Conservation (phyloP, 2,113 vertebrate genomes). For the Plecotus auritus region DNA sequence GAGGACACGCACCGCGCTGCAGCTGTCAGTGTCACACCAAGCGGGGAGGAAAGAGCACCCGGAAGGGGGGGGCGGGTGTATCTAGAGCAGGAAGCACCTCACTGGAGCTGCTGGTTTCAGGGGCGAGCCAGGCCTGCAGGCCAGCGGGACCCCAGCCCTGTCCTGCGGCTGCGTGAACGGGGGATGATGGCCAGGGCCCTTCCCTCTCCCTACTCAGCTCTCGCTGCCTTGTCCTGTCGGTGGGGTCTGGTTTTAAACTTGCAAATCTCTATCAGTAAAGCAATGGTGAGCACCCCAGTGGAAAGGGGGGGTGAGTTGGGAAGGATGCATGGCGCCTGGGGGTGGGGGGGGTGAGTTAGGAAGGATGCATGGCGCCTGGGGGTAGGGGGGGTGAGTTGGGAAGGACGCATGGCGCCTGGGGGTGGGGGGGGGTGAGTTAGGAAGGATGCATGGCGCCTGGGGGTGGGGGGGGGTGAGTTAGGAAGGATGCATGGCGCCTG, state of each 20-base stretch:
- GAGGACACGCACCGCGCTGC: not conserved
- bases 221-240: not conserved
- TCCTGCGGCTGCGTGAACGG: not conserved
- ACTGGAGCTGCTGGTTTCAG: not conserved
- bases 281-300: not conserved
- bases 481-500: no score
- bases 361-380: not conserved
- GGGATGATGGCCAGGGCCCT: fast-evolving
- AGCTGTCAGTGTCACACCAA: not conserved
- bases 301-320: not conserved
- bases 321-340: no score
- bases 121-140: no score
- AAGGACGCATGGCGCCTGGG: not conserved
- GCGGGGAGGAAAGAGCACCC: not conserved
- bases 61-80: not conserved
- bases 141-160: no score
- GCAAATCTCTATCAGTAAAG: not conserved
- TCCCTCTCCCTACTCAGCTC: not conserved
- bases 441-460: not conserved
- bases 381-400: not conserved
- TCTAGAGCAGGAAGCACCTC: not conserved
- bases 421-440: not conserved
- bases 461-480: no score
- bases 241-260: not conserved
- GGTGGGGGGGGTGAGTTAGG: no score